Evolutionary conservation across 2,888 invertebrate genomes (phyloP), one percentile per base, ranked within the genome.

Genomic region (Polyommatus iphigenia): DNA sequence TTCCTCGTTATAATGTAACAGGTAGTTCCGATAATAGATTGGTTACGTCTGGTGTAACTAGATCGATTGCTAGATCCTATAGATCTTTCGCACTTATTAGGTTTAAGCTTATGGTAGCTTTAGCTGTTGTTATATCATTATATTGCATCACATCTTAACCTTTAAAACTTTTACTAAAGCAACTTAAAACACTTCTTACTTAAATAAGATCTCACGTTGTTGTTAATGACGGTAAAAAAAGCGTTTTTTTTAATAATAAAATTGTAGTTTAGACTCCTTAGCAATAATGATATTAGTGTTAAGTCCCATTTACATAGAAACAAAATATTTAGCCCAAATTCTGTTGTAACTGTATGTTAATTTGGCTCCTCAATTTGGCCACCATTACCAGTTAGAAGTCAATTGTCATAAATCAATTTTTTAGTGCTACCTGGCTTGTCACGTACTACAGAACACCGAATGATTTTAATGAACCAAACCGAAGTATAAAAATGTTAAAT

Each of bases 321-420:
- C 5, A 67, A 67, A 67, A 67, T 67, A 67, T 67, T 67, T 67
- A 67, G 67, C 67, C 67, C 32, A 32, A 67, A 29, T 67, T 67
- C 4, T 32, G 18, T 67, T 29, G 67, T 67, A 67, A 67, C 67
- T 67, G 67, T 67, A 67, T 67, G 29, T 15, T 67, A 67, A 67
- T 67, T 29, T 67, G 2, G 18, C 6, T 67, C 29, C 29, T 67
- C 15, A 15, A 67, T 67, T 67, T 67, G 67, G 67, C 13, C 67
- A 29, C 32, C 67, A 5, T 67, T 67, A 67, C 67, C 67, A 67
- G 67, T 67, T 32, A 67, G 7, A 67, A 67, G 29, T 67, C 67
- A 67, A 67, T 15, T 15, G 67, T 67, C 29, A 32, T 67, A 67
- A 67, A 67, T 67, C 67, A 67, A 32, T 67, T 67, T 18, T 67